Evolutionary conservation across 1,140 invertebrate species (phyloP).

Genomic region (Dendroctonus ponderosae): DNA sequence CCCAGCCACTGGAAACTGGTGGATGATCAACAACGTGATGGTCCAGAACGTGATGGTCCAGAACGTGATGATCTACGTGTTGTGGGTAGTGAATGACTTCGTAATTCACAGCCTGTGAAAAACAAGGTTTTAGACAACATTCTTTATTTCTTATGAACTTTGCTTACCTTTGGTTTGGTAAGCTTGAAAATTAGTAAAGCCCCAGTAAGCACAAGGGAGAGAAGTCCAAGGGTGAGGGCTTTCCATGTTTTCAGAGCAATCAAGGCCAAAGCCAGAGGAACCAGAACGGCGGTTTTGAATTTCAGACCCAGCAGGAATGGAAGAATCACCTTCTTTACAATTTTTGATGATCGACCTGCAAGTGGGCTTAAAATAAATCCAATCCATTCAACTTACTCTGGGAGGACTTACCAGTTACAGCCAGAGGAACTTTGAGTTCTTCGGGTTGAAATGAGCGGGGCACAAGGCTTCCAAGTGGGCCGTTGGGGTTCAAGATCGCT

Average conservation of each 20-base stretch:
- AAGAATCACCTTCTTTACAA: slow-evolving; percentile 79
- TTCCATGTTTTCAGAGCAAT: slow-evolving; percentile 87
- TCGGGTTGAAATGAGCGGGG: slow-evolving; percentile 69
- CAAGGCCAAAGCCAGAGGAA: slow-evolving; percentile 73
- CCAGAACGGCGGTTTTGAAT: slow-evolving; percentile 78
- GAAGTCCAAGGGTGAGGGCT: slow-evolving; percentile 77
- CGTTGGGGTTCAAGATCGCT: slow-evolving; percentile 56
- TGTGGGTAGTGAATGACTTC: slow-evolving; percentile 84
- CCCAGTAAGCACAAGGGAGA: slow-evolving; percentile 76
- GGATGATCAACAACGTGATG: slow-evolving; percentile 51
- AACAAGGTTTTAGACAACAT: slow-evolving; percentile 21
- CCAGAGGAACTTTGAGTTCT: slow-evolving; percentile 66
- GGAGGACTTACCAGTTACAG: slow-evolving; percentile 44
- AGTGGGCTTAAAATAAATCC: not conserved
- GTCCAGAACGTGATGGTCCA: slow-evolving; percentile 61
- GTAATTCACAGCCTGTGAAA: slow-evolving; percentile 63
- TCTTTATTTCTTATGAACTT: not conserved
- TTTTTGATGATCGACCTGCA: slow-evolving; percentile 47
- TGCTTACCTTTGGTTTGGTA: slow-evolving; percentile 73
- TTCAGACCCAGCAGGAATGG: slow-evolving; percentile 81
- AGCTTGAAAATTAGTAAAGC: slow-evolving; percentile 82
- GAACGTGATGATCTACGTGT: slow-evolving; percentile 60
- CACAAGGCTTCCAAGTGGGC: slow-evolving; percentile 59
- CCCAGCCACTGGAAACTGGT: slow-evolving; percentile 56
- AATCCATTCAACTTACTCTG: not conserved